These are phyloP conservation scores for Cactoblastis cactorum DNA, from an alignment of 2,888 invertebrate genomes.

Conservation along the genomic window DNA sequence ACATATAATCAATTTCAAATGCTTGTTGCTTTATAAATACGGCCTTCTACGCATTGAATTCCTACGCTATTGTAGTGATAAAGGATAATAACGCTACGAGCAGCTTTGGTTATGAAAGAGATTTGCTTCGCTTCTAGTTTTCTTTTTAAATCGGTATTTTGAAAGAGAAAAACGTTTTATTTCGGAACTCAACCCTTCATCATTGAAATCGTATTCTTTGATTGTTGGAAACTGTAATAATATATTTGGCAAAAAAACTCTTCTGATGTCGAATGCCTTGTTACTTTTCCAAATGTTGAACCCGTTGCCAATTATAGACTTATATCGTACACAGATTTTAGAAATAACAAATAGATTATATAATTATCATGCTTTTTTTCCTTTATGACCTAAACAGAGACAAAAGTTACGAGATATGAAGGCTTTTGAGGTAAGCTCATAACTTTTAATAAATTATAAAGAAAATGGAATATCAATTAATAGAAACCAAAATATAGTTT, in stretches of 20 bases:
- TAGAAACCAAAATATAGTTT: too few species aligned
- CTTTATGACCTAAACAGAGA: too few species aligned
- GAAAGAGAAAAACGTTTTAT: not conserved
- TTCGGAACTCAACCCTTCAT: not conserved
- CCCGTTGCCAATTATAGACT: not conserved
- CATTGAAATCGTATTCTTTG: not conserved
- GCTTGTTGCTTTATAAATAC: conserved; percentile 10
- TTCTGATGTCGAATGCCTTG: not conserved
- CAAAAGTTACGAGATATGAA: too few species aligned
- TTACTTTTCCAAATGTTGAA: not conserved
- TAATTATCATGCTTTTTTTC: too few species aligned
- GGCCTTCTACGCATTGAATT: not conserved
- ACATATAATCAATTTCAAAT: conserved; percentile 20
- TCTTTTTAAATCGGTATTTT: conserved; percentile 1
- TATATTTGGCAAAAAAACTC: not conserved
- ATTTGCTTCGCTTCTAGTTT: not conserved
- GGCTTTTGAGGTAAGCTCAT: too few species aligned
- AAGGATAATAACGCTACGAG: not conserved
- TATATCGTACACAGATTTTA: not conserved
- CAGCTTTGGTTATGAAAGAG: not conserved
- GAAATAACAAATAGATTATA: too few species aligned
- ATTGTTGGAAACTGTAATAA: not conserved
- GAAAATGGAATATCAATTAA: too few species aligned
- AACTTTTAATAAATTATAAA: too few species aligned
- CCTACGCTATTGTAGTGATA: conserved; percentile 4